Conservation (phyloP, 2,113 vertebrate genomes). For the Sander lucioperca region DNA sequence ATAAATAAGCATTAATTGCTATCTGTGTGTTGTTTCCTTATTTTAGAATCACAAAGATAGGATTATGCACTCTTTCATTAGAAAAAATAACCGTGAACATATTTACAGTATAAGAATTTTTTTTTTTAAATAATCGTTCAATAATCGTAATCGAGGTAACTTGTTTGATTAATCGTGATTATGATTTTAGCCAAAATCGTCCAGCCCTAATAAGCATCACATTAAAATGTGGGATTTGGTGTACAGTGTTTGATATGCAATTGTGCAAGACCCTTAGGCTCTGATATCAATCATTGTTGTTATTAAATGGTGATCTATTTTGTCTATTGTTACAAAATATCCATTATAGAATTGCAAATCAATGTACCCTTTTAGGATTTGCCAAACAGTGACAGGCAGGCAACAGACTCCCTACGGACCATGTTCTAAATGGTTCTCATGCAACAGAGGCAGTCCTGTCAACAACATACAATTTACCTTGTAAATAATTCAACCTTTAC, state of each 20-base stretch:
- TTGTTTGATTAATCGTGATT: no score
- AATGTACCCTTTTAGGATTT: background rate
- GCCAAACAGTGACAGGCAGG: background rate
- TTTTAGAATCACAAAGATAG: no score
- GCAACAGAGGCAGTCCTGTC: no score
- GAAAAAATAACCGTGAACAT: no score
- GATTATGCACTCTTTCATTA: no score
- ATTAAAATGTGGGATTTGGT: background rate
- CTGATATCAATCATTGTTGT: background rate
- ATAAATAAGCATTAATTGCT: no score
- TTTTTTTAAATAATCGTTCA: no score
- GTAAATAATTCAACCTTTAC: constrained; percentile 41
- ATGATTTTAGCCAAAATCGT: no score
- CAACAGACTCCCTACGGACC: background rate
- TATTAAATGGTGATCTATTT: background rate
- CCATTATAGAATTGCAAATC: background rate
- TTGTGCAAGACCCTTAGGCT: background rate
- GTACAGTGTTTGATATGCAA: background rate
- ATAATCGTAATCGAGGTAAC: no score
- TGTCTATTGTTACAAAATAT: background rate
- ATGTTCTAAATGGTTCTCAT: background rate
- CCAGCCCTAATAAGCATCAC: background rate
- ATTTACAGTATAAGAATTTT: no score
- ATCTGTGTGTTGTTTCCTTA: no score
- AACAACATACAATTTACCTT: background rate